Conservation (phyloP, 2,888 invertebrate genomes). For the Pharmacophagus antenor region DNA sequence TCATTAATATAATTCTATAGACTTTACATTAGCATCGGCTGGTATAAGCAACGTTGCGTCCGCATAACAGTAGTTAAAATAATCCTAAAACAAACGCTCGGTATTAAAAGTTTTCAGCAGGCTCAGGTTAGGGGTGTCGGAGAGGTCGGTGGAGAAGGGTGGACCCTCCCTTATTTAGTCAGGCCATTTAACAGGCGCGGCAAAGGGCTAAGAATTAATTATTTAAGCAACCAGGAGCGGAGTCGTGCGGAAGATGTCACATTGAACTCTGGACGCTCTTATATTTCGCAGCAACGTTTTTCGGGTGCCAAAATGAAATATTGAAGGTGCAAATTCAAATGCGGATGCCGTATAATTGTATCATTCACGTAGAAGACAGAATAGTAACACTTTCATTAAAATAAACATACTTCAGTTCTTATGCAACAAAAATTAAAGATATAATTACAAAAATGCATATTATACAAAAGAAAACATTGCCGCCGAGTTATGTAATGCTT, state of each 20-base stretch:
- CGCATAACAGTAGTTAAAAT: conserved; percentile 45
- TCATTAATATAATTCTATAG: background rate
- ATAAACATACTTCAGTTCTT: background rate
- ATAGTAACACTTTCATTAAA: background rate
- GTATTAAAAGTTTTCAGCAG: conserved; percentile 63
- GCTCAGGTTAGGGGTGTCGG: conserved; percentile 37
- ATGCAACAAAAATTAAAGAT: no score
- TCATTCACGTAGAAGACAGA: background rate
- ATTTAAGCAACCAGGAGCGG: conserved; percentile 51
- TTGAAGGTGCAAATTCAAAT: conserved; percentile 22
- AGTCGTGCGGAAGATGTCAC: conserved; percentile 46
- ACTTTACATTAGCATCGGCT: background rate
- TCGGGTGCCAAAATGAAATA: conserved; percentile 33
- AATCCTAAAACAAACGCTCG: conserved; percentile 57
- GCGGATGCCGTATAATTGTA: conserved; percentile 6
- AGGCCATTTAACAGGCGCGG: conserved; percentile 72
- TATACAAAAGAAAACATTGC: no score
- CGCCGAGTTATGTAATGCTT: no score
- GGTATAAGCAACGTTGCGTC: conserved; percentile 5
- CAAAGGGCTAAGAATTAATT: conserved; percentile 73
- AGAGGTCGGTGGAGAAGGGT: conserved; percentile 40
- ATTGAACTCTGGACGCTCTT: conserved; percentile 40
- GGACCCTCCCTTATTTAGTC: conserved; percentile 70
- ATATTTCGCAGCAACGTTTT: conserved; percentile 39
- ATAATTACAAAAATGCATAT: no score